Evolutionary conservation across 2,888 invertebrate genomes (phyloP).

Genomic region (Lepidonotus clava): DNA sequence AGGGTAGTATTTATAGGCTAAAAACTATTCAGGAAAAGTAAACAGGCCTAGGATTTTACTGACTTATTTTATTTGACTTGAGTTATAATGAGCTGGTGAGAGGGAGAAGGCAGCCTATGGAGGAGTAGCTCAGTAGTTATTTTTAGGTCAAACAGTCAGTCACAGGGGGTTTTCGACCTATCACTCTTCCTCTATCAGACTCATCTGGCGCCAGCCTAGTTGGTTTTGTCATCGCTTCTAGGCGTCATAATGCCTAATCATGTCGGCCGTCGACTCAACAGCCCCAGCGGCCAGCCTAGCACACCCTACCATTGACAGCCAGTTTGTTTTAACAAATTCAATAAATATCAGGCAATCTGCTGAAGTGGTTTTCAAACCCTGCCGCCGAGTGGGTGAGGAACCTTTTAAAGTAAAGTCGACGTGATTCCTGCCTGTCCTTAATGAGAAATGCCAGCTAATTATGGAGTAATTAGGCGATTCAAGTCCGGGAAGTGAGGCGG

Average conservation of each 20-base stretch:
- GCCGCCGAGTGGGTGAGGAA: neutral
- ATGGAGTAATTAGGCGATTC: constrained; percentile 10
- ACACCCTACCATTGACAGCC: constrained; percentile 37
- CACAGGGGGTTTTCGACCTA: neutral
- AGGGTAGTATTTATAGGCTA: too few relatives aligned
- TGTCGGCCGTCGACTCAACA: constrained; percentile 4
- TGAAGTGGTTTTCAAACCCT: constrained; percentile 44
- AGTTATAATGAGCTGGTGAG: too few relatives aligned
- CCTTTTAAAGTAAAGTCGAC: constrained; percentile 46
- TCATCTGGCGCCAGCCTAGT: constrained; percentile 1
- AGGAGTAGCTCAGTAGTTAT: too few relatives aligned
- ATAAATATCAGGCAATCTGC: constrained; percentile 40
- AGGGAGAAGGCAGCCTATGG: too few relatives aligned
- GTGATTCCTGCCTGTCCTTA: constrained; percentile 22
- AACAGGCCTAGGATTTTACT: too few relatives aligned
- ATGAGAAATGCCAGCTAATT: constrained; percentile 46
- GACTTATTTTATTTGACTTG: too few relatives aligned
- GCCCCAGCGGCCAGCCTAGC: constrained; percentile 8
- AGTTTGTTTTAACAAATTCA: constrained; percentile 48
- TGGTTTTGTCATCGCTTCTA: constrained; percentile 22
- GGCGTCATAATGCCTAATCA: constrained; percentile 46
- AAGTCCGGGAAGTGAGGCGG: neutral
- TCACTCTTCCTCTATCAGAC: neutral
- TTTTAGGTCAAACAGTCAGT: too few relatives aligned
- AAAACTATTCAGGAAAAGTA: too few relatives aligned